These are phyloP conservation scores for Phocides pigmalion DNA, from an alignment of 1,140 invertebrate species.

Conservation along the genomic window DNA sequence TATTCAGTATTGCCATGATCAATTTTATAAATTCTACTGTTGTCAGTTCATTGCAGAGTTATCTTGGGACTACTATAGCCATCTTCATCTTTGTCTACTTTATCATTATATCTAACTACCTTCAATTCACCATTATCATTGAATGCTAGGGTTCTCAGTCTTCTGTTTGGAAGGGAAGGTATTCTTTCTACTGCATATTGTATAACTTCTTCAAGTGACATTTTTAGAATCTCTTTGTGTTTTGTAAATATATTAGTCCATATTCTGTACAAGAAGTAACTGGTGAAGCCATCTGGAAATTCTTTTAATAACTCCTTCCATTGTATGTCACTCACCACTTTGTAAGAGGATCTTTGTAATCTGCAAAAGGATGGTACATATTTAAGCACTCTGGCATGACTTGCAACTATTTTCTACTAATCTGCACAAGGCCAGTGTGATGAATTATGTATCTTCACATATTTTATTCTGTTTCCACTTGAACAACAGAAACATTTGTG, in stretches of 20 bases:
- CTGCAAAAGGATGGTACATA: conserved; percentile 46
- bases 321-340: conserved; percentile 66
- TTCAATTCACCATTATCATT: conserved; percentile 46
- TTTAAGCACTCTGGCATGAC: no score
- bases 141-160: conserved; percentile 52
- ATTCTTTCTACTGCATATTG: conserved; percentile 42
- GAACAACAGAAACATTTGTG: no score
- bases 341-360: conserved; percentile 50
- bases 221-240: conserved; percentile 42
- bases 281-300: conserved; percentile 61
- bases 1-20: no score
- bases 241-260: conserved; percentile 30
- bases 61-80: no score
- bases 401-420: no score
- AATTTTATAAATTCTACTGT: no score
- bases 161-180: conserved; percentile 40
- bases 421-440: no score
- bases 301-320: conserved; percentile 62
- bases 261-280: conserved; percentile 51
- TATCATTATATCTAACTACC: conserved; percentile 39
- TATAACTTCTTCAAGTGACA: conserved; percentile 50
- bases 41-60: no score
- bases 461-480: no score
- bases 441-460: no score
- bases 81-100: no score